Percentiles rank a stretch among this genome's conserved stretches.
These are phyloP conservation scores for Jordanella pulchra DNA, from an alignment of 2,797 vertebrate genomes.

Conservation along the genomic window DNA sequence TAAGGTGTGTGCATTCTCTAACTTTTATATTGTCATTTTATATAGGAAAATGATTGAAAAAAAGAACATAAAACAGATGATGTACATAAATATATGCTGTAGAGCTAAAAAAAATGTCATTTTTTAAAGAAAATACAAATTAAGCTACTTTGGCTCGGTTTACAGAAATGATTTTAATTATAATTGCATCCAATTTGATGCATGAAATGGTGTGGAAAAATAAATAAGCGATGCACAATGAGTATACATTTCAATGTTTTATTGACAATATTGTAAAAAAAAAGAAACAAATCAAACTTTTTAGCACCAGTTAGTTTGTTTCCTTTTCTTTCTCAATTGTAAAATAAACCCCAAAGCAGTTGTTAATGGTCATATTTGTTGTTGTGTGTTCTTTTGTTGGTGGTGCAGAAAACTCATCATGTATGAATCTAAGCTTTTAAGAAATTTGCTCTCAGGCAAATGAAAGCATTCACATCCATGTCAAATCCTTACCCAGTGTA, in stretches of 20 bases:
- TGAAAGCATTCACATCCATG: constrained; percentile 46
- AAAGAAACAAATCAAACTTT: constrained; percentile 81
- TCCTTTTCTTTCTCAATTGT: constrained; percentile 92
- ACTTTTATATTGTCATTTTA: constrained; percentile 99
- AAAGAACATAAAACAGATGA: constrained; percentile 76
- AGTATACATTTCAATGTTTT: constrained; percentile 99
- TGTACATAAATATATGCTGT: constrained; percentile 96
- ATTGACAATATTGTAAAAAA: constrained; percentile 93
- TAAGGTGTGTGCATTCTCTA: constrained; percentile 94
- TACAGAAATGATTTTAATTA: constrained; percentile 97
- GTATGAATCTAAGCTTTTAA: constrained; percentile 38
- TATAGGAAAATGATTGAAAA: constrained; percentile 91
- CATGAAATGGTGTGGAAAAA: constrained; percentile 93
- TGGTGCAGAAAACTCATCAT: constrained; percentile 44
- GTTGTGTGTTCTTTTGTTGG: constrained; percentile 82
- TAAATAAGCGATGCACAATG: constrained; percentile 97
- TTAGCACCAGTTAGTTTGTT: constrained; percentile 93
- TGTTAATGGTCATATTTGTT: constrained; percentile 88
- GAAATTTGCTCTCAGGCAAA: constrained; percentile 45
- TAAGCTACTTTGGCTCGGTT: constrained; percentile 98
- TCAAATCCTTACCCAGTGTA: constrained; percentile 39
- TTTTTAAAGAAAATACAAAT: constrained; percentile 92
- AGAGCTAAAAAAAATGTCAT: constrained; percentile 93
- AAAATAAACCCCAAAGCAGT: constrained; percentile 99
- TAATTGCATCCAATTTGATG: constrained; percentile 96